phyloP scores from a whole-genome alignment of 2,797 vertebrate genomes.

The Sandelia bainsii region DNA sequence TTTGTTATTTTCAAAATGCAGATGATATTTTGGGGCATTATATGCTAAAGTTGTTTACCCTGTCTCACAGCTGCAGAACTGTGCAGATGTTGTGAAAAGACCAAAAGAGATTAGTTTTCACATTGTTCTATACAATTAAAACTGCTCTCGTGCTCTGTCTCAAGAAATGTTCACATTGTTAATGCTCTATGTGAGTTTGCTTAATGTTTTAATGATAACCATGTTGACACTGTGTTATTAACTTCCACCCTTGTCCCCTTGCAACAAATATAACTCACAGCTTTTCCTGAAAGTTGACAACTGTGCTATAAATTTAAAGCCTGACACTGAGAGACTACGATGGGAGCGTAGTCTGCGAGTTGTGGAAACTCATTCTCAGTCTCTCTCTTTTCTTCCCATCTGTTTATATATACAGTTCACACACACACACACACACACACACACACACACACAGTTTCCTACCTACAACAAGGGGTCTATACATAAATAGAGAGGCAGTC shows the following conservation, averaged over 20 bases:
- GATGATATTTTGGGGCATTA: conserved; percentile 23
- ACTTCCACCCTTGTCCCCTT: conserved; percentile 20
- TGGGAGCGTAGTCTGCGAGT: conserved; percentile 7
- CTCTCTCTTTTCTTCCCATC: conserved; percentile 18
- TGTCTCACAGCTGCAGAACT: conserved; percentile 4
- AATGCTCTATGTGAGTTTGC: conserved; percentile 7
- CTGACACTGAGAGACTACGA: conserved; percentile 5
- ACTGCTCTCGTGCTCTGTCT: neutral
- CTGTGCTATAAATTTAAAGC: conserved; percentile 24
- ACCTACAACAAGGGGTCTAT: conserved; percentile 6
- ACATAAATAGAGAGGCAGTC: conserved; percentile 51
- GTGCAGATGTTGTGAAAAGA: too few species aligned
- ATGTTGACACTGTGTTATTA: neutral
- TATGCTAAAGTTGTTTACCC: conserved; percentile 18
- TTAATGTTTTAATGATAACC: neutral
- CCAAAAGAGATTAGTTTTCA: neutral
- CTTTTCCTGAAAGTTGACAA: conserved; percentile 41
- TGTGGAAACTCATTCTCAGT: conserved; percentile 22
- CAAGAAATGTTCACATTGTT: neutral
- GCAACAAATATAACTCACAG: conserved; percentile 30
- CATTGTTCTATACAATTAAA: conserved; percentile 5
- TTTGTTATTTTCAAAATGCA: conserved; percentile 28
- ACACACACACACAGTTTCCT: neutral
- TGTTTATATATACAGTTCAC: conserved; percentile 21
- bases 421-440: neutral